Evolutionary conservation across 2,888 invertebrate species (phyloP), one percentile per base, ranked within the genome.

Genomic region (Dolichomitus sp.): DNA sequence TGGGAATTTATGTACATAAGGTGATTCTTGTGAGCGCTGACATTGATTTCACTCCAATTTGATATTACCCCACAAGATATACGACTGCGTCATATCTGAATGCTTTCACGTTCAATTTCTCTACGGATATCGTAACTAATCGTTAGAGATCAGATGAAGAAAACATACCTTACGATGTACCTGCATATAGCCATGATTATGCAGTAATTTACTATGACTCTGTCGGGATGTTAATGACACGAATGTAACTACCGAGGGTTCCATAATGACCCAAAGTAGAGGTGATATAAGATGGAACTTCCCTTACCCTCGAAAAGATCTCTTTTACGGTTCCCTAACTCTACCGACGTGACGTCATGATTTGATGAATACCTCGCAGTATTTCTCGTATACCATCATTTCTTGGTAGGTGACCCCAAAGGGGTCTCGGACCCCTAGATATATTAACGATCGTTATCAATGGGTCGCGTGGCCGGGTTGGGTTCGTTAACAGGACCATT

Each of bases 401-500:
- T 76, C 66, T 73, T 19, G 42, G 45, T 59, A 73, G 61, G 68
- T 72, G 45, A 63, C 42, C 33, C 61, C 42, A 5, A n/a, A 17
- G 27, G 73, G 17, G 27, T 37, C 19, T 23, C 50, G 14, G 45
- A 42, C 33, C 40, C 50, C 14, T 6, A 42, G 48, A 68, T 75
- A 76, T 76, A 85, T 79, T 76, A 73, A 76, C 75, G 81, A 84
- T 85, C 76, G 73, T 74, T 83, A 83, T 85, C 79, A 81, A 79
- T 83, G 70, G 79, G 72, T 69, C 79, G 69, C 84, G 80, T 80
- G 74, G 80, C 74, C n/a, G 19, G 33, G 45, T n/a, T 40, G 42
- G 69, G 69, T 73, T 85, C 84, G 85, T 87, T 88, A 88, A 88
- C 88, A 84, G 84, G 84, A 87, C 89, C 81, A 85, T 85, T 86